Base-by-base conservation (phyloP, 1,140 invertebrate species). In the Aphidius ervi region DNA sequence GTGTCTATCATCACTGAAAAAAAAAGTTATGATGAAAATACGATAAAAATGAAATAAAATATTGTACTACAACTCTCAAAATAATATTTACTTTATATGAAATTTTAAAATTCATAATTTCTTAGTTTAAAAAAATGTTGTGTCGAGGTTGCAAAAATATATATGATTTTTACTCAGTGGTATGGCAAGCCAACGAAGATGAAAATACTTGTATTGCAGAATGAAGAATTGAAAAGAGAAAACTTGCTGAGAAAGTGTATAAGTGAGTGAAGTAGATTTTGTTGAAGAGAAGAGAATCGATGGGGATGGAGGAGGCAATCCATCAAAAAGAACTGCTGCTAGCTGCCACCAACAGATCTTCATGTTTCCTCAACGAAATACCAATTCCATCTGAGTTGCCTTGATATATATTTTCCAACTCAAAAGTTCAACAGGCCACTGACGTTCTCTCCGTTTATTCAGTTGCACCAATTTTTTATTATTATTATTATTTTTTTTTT, bases 241-340 rank as follows among this genome's bases (percentile, higher is more conserved):
- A 47, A 37, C 23, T 48, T 23, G 43, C 8, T 9, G 20, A 31
- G n/a, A 41, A 48, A 48, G 61, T 31, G 46, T 48, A 46, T 63
- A 63, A 58, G 52, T 63, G 53, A 47, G 56, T 63, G 59, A 55
- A 65, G 61, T 64, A 59, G 57, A 60, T 58, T 63, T 61, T 50
- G 56, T 50, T 54, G 60, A 47, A 59, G 55, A 68, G 64, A 66
- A 62, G 67, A 59, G 57, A 67, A 69, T 68, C 62, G 63, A 62
- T 64, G 70, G 71, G 70, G 67, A 70, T 72, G 68, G 64, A 70
- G 69, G 68, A 72, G 67, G 65, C 72, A 71, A 76, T 76, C 73
- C 70, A 76, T 76, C 73, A 72, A 72, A 69, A 68, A 67, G 74
- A 71, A 70, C 66, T 69, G 72, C 64, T 68, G 64, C 64, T 66